Evolutionary conservation across 2,888 invertebrate genomes (phyloP).

Genomic region (Halocaridina rubra): DNA sequence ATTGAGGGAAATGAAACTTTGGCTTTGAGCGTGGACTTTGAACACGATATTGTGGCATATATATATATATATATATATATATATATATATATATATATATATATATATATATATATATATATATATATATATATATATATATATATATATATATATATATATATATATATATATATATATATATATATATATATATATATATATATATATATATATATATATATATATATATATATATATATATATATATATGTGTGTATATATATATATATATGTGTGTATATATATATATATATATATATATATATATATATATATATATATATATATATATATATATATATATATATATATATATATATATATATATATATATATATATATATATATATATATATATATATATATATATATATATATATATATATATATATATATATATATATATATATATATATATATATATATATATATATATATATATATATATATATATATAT

Average conservation of each 20-base stretch:
- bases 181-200: not conserved
- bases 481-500: too few species aligned
- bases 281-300: not conserved
- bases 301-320: not conserved
- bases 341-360: not conserved
- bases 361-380: not conserved
- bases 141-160: not conserved
- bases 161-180: not conserved
- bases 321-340: not conserved
- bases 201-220: not conserved
- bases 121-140: too few species aligned
- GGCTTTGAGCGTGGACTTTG: too few species aligned
- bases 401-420: not conserved
- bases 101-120: too few species aligned
- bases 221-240: not conserved
- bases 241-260: not conserved
- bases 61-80: too few species aligned
- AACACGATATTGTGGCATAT: too few species aligned
- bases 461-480: not conserved
- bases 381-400: not conserved
- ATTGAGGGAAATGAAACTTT: too few species aligned
- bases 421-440: not conserved
- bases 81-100: too few species aligned
- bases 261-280: not conserved
- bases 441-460: not conserved